Conservation (phyloP, 2,797 vertebrate species). For the Spinus pinus region DNA sequence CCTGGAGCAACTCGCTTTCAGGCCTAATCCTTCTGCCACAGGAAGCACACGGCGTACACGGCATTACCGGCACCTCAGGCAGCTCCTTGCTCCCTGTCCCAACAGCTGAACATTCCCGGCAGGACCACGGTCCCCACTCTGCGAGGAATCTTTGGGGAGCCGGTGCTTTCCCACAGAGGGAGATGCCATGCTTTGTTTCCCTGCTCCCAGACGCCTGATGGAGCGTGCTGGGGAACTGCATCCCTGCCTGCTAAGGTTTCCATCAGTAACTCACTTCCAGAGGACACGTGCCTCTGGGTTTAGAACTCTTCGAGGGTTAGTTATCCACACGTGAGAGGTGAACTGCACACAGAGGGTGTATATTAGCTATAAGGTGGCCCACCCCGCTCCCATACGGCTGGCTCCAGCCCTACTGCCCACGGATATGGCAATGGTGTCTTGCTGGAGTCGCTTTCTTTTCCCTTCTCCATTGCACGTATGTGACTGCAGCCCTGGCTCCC, state of each 20-base stretch:
- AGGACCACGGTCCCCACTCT: accelerated
- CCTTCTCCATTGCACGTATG: not conserved
- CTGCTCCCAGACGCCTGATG: not conserved
- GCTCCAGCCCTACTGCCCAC: not conserved
- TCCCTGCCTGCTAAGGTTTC: not conserved
- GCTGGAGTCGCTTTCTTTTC: not conserved
- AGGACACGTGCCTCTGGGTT: accelerated
- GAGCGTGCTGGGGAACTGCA: accelerated
- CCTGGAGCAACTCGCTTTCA: accelerated
- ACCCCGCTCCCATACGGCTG: not conserved
- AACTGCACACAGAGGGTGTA: accelerated
- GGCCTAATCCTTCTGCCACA: not conserved
- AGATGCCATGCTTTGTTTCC: not conserved
- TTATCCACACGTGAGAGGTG: accelerated
- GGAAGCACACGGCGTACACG: accelerated
- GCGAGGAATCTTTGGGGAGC: accelerated
- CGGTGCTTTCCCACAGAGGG: accelerated
- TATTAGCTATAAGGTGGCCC: accelerated
- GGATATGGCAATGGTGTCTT: not conserved
- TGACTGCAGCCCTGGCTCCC: not conserved
- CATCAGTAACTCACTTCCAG: not conserved
- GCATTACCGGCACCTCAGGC: accelerated
- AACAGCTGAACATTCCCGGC: too few relatives aligned
- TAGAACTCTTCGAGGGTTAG: not conserved
- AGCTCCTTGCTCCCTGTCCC: not conserved